Percentiles rank a stretch among this genome's conserved stretches.
phyloP scores from a whole-genome alignment of 2,113 vertebrate genomes.

The Paracyprichromis sp. region DNA sequence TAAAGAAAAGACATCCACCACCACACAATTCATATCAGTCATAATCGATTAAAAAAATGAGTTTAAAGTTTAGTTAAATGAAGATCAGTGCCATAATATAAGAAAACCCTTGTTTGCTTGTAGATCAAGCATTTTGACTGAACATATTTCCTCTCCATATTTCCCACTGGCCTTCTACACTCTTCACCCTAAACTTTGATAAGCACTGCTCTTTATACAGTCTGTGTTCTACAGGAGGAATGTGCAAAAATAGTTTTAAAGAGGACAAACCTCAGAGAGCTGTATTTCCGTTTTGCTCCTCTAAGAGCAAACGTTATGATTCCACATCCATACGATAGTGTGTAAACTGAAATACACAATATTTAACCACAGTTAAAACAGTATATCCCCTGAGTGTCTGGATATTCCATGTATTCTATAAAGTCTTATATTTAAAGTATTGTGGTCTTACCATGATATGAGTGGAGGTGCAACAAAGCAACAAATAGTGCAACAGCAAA shows the following conservation, averaged over 20 bases:
- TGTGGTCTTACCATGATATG: conserved; percentile 37
- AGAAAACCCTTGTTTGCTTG: not conserved
- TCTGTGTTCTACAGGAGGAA: not conserved
- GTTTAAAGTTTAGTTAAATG: not conserved
- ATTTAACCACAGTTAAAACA: not conserved
- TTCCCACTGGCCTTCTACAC: not conserved
- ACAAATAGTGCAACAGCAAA: conserved; percentile 47
- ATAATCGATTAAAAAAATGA: not conserved
- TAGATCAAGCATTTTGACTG: not conserved
- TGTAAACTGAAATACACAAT: conserved; percentile 44
- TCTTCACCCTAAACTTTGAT: not conserved
- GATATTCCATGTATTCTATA: not conserved
- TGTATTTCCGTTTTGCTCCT: conserved; percentile 53
- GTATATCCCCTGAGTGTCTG: not conserved
- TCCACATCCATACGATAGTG: conserved; percentile 58
- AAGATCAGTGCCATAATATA: not conserved
- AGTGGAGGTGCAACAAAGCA: conserved; percentile 28
- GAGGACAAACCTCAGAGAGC: conserved; percentile 34
- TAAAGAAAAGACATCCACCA: not conserved
- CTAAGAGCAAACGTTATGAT: conserved; percentile 50
- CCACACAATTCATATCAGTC: not conserved
- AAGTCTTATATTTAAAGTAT: not conserved
- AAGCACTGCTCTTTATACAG: not conserved
- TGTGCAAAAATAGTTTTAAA: not conserved
- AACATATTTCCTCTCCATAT: not conserved